Conservation (phyloP, 1,140 invertebrate genomes). For the Macrobrachium nipponense region DNA sequence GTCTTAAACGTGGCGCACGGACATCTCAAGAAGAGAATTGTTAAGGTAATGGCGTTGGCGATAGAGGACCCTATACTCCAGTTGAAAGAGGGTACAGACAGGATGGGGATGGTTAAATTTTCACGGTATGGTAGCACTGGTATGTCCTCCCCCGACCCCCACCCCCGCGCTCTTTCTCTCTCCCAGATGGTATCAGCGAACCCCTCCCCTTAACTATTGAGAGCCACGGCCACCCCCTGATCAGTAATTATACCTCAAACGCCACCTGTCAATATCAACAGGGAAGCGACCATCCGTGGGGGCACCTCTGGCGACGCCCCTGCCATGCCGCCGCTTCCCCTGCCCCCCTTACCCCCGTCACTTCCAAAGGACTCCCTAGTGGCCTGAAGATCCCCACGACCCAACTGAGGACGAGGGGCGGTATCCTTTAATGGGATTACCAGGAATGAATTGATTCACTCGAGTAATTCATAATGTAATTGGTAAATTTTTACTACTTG, state of each 20-base stretch:
- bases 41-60: too few relatives aligned
- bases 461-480: too few relatives aligned
- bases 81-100: not conserved
- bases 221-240: conserved; percentile 4
- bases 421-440: not conserved
- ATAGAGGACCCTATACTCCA: too few relatives aligned
- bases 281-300: conserved; percentile 1
- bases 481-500: too few relatives aligned
- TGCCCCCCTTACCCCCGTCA: too few relatives aligned
- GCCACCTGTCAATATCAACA: not conserved
- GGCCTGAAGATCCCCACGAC: not conserved
- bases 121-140: conserved; percentile 14
- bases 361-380: too few relatives aligned
- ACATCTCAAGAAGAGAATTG: too few relatives aligned
- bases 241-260: conserved; percentile 19
- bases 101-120: not conserved
- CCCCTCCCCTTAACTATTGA: conserved; percentile 1
- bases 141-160: not conserved
- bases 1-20: too few relatives aligned
- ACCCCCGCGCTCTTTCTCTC: not conserved
- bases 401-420: not conserved
- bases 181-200: too few relatives aligned
- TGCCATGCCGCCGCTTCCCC: not conserved
- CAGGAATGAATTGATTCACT: too few relatives aligned
- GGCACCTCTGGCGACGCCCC: not conserved